phyloP scores from a whole-genome alignment of 2,113 vertebrate genomes.

The Willisornis vidua region DNA sequence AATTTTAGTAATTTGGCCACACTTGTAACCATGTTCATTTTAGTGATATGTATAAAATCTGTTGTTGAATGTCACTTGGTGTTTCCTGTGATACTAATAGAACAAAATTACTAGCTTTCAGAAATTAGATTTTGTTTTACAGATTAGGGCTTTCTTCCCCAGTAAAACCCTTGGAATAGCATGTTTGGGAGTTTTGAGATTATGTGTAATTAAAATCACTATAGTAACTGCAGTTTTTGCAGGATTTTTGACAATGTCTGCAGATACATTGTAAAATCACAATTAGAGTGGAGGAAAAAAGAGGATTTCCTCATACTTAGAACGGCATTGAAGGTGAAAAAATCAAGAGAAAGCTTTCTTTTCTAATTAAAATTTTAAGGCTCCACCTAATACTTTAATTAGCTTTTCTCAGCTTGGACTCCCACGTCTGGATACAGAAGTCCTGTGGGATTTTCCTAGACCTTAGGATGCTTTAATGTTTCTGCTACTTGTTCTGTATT shows the following conservation, averaged over 20 bases:
- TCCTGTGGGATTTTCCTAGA: neutral
- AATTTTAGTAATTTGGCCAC: neutral
- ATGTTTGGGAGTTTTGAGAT: conserved; percentile 6
- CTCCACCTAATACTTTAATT: neutral
- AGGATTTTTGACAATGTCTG: neutral
- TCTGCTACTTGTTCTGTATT: neutral
- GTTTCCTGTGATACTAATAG: neutral
- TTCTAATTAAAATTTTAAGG: neutral
- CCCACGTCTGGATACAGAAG: neutral
- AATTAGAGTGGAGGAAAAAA: neutral
- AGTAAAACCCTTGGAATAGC: neutral
- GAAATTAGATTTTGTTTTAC: conserved; percentile 17
- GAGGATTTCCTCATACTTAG: neutral
- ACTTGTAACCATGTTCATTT: neutral
- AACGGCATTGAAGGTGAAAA: neutral
- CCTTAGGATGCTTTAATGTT: neutral
- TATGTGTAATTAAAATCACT: conserved; percentile 37
- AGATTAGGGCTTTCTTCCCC: neutral
- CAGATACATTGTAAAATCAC: neutral
- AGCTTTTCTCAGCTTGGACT: conserved; percentile 29
- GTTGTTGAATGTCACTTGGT: neutral
- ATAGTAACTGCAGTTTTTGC: neutral
- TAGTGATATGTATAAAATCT: conserved; percentile 13
- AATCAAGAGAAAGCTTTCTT: neutral
- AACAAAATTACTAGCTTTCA: conserved; percentile 3